phyloP scores from a whole-genome alignment of 2,888 invertebrate genomes.

The Incurvaria masculella region DNA sequence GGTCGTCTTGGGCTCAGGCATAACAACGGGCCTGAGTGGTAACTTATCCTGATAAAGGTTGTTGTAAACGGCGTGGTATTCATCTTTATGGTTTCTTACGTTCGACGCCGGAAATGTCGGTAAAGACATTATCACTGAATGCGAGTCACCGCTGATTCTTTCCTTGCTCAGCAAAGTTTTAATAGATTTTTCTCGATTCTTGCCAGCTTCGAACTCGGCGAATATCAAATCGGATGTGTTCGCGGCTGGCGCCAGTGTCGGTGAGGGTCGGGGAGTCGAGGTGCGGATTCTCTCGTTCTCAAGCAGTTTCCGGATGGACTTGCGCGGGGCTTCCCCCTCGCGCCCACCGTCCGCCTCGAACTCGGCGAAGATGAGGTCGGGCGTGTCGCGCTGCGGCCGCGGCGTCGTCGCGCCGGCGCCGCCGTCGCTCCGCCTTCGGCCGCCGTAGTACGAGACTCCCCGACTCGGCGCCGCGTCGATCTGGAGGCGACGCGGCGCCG shows the following conservation, averaged over 20 bases:
- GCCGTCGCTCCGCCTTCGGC: conserved; percentile 43
- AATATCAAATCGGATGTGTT: conserved; percentile 46
- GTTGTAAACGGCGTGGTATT: not conserved
- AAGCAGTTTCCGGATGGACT: conserved; percentile 40
- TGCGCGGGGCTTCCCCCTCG: conserved; percentile 22
- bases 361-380: conserved; percentile 48
- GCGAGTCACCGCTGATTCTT: conserved; percentile 22
- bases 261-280: conserved; percentile 23
- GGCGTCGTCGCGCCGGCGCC: not conserved
- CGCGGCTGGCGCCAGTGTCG: conserved; percentile 23
- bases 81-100: not conserved
- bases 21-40: too few species aligned
- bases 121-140: not conserved
- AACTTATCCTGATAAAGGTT: not conserved
- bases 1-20: not conserved
- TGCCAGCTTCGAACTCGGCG: conserved; percentile 42
- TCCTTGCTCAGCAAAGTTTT: conserved; percentile 41
- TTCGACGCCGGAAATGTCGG: conserved; percentile 6
- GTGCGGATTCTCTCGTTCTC: conserved; percentile 34
- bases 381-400: conserved; percentile 23
- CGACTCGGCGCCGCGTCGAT: conserved; percentile 30
- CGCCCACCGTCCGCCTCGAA: conserved; percentile 35
- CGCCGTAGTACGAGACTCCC: conserved; percentile 42
- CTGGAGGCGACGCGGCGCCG: conserved; percentile 21
- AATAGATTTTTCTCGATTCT: conserved; percentile 35